phyloP scores from a whole-genome alignment of 2,113 vertebrate species.

The Acrocephalus kingi region DNA sequence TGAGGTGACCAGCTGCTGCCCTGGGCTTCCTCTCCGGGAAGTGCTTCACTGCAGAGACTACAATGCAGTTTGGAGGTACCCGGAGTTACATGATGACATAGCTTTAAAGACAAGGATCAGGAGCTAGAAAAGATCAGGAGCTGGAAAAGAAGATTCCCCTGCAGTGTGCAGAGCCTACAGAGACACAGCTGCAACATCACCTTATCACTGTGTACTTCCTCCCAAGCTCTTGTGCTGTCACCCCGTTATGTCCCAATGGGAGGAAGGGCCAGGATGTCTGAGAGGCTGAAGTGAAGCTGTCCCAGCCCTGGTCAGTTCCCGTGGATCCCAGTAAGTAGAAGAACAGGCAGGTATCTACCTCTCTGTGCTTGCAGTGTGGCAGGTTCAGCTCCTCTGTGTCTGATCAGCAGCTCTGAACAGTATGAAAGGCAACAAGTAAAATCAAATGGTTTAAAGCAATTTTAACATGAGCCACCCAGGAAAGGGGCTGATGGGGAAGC shows the following conservation, averaged over 20 bases:
- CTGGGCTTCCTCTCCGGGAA: not conserved
- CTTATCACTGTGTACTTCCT: rapidly evolving
- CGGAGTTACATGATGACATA: not conserved
- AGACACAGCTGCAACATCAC: not conserved
- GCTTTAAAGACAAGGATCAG: not conserved
- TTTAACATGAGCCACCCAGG: not conserved
- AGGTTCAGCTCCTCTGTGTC: not conserved
- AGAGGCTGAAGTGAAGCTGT: not conserved
- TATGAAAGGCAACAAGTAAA: not conserved
- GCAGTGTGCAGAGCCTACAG: not conserved
- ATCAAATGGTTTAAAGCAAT: not conserved
- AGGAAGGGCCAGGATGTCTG: not conserved
- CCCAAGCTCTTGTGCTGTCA: not conserved
- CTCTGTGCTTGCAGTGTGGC: not conserved
- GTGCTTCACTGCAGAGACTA: not conserved
- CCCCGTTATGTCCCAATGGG: rapidly evolving
- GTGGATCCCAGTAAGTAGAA: rapidly evolving
- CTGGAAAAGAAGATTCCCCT: not conserved
- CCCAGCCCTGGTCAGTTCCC: rapidly evolving
- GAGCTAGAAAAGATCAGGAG: not conserved
- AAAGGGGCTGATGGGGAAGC: not conserved
- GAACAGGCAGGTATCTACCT: not conserved
- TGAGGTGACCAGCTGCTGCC: not conserved
- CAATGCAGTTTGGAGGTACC: not conserved
- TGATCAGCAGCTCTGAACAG: not conserved